Base-by-base conservation (phyloP, 2,797 vertebrate species). In the Mus minutoides region DNA sequence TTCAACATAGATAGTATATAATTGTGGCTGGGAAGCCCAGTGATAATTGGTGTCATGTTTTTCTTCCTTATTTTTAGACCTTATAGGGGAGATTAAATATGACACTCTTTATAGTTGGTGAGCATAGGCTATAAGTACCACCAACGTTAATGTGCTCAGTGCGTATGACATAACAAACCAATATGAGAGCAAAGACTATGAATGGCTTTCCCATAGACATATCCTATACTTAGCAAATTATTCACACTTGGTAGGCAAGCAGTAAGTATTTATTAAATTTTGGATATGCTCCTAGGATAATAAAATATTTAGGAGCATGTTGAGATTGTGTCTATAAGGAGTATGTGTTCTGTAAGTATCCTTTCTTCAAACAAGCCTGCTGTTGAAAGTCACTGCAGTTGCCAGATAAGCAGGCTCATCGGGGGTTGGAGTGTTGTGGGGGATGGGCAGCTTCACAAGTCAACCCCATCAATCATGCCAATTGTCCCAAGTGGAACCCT, bases 241-340 rank as follows among this genome's bases (percentile, higher is more conserved):
- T 78, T 85, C 26, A 24, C 3, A 86, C 17, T 88, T 54, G 31
- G 9, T 62, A 88, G 80, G 34, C n/a, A 85, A 89, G 52, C 69
- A 56, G 24, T 88, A 77, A 71, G 43, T 82, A 88, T 64, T 88
- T 83, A 43, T 76, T 90, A 52, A 60, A 52, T 34, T 64, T 31
- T 52, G 46, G 60, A 34, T 16, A 24, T 31, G 31, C 19, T 73
- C 31, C 17, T 92, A 12, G 79, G 69, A 82, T 78, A 80, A 67
- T n/a, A 52, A 89, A 93, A 52, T 52, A 76, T 91, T 76, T 67
- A 67, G 17, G 67, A 75, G 14, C 31, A 13, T 54, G 34, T 69
- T 52, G 60, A 69, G 49, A 76, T 29, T 34, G 34, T 94, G 16
- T 11, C 24, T 71, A 54, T 8, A 16, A 19, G 24, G 46, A 37